phyloP scores from a whole-genome alignment of 1,140 invertebrate species.

The Trinorchestia longiramus region DNA sequence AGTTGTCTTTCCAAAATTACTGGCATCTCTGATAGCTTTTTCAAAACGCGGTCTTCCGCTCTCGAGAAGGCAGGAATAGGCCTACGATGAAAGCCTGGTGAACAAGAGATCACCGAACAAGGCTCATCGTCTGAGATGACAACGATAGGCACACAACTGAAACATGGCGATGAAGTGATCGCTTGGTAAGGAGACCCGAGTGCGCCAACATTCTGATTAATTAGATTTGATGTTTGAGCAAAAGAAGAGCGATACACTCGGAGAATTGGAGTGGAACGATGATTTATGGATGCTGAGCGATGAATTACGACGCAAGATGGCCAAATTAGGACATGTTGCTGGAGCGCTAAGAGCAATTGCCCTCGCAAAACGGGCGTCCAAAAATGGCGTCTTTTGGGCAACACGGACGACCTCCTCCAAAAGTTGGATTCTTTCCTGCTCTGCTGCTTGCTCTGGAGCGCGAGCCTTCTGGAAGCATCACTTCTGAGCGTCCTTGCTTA shows the following conservation, averaged over 20 bases:
- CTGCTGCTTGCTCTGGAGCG: too few species aligned
- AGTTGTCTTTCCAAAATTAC: not conserved
- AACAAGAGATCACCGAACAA: not conserved
- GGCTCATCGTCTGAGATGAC: not conserved
- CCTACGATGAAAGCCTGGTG: not conserved
- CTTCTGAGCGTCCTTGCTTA: not conserved
- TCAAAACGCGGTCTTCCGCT: not conserved
- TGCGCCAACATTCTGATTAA: slow-evolving; percentile 54
- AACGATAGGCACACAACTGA: not conserved
- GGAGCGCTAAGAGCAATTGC: slow-evolving; percentile 11
- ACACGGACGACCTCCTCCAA: not conserved
- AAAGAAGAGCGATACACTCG: slow-evolving; percentile 55
- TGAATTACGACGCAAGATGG: slow-evolving; percentile 52
- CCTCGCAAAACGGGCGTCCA: not conserved
- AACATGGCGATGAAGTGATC: not conserved
- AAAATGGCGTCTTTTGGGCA: slow-evolving; percentile 42
- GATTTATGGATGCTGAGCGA: slow-evolving; percentile 54
- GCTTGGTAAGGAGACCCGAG: slow-evolving; percentile 3
- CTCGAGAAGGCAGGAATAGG: not conserved
- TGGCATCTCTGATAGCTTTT: not conserved
- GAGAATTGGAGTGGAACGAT: slow-evolving; percentile 53
- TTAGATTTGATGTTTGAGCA: slow-evolving; percentile 54
- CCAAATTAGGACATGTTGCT: slow-evolving; percentile 50
- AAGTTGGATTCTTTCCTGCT: not conserved
- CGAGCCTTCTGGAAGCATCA: too few species aligned